Percentiles rank a stretch among this genome's conserved stretches.
Evolutionary conservation across 2,888 invertebrate genomes (phyloP).

Genomic region (Deilephila porcellus): DNA sequence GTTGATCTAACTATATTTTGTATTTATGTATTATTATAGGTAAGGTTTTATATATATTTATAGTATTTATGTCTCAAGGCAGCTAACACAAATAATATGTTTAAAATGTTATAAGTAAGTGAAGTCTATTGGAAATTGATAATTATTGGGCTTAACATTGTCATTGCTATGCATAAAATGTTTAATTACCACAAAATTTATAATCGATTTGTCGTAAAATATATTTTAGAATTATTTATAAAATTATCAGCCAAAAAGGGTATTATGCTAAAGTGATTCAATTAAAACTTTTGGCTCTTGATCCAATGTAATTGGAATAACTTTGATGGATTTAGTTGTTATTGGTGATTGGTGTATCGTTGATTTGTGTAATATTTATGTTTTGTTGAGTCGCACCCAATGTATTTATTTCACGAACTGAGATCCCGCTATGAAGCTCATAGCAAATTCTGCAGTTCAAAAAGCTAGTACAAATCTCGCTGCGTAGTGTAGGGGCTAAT

Average conservation of each 20-base stretch:
- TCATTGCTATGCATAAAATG: not conserved
- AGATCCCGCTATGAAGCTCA: conserved; percentile 25
- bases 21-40: conserved; percentile 25
- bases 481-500: conserved; percentile 58
- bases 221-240: not conserved
- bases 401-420: conserved; percentile 6
- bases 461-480: conserved; percentile 34
- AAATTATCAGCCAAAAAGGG: too few relatives aligned
- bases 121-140: not conserved
- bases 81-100: conserved; percentile 17
- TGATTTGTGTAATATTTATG: conserved; percentile 32
- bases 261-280: not conserved
- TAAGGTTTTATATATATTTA: conserved; percentile 32
- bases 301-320: conserved; percentile 7
- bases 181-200: not conserved
- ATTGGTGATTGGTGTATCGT: conserved; percentile 36
- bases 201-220: not conserved
- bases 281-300: not conserved
- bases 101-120: not conserved
- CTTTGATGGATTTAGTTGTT: not conserved
- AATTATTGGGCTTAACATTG: not conserved
- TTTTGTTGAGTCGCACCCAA: not conserved
- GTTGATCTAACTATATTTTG: conserved; percentile 36
- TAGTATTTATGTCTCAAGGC: conserved; percentile 19
- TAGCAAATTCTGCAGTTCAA: conserved; percentile 34